Evolutionary conservation across 2,888 invertebrate genomes (phyloP), one percentile per base, ranked within the genome.

Genomic region (Omphaloscelis lunosa): DNA sequence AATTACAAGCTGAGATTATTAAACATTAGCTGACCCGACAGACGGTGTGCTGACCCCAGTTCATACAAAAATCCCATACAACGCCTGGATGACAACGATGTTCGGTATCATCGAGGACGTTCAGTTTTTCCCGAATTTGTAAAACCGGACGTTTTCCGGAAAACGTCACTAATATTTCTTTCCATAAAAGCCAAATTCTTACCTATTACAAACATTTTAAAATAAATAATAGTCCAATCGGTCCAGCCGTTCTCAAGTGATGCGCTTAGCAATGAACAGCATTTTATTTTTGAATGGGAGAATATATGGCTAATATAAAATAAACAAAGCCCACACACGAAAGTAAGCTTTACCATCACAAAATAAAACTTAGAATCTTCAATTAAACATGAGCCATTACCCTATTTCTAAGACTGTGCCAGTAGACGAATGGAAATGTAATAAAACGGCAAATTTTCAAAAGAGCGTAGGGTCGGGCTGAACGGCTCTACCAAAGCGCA

Each of bases 401-500:
- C 34, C 17, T 29, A 71, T 62, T 75, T 75, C 67, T 80, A 58
- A 63, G 34, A 71, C 51, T 23, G 17, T 8, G 23, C 48, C n/a
- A 69, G 61, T 45, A 58, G 29, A 48, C 29, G 41, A 69, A 79
- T 59, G n/a, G n/a, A 63, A 67, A 75, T n/a, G 34, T 23, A 58
- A 71, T 68, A 61, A 71, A 48, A 65, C 77, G 53, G 53, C 53
- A 71, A 71, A 72, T 74, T 74, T 72, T 70, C 39, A 69, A 81
- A 69, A 75, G 75, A 70, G 2, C 45, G 3, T 62, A 62, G 23
- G 29, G 12, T 34, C 39, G 5, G 5, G 51, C 62, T 48, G 29
- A 39, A 17, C 3, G 11, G n/a, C 20, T 70, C 27, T 48, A 23
- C 41, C 11, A 53, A 62, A 59, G 56, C 48, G 62, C 73, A 78